These are phyloP conservation scores for Pissodes strobi DNA, from an alignment of 1,140 invertebrate genomes.

Conservation along the genomic window DNA sequence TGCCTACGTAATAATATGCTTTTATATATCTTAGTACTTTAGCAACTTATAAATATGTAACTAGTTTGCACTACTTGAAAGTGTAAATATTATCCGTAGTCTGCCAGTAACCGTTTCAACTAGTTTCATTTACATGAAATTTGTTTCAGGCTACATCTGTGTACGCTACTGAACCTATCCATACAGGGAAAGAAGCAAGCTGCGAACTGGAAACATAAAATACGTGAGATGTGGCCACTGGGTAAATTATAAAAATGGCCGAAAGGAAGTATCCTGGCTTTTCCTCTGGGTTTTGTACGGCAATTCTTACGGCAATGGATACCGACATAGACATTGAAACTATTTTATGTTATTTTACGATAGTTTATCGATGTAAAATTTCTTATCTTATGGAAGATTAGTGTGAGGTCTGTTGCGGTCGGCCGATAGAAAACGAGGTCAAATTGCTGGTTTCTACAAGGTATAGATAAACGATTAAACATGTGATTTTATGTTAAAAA, in stretches of 20 bases:
- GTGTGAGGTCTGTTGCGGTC: background rate
- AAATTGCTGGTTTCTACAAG: background rate
- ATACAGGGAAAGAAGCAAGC: background rate
- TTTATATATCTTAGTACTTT: too few relatives aligned
- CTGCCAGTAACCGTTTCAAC: too few relatives aligned
- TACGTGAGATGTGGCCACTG: slow-evolving; percentile 28
- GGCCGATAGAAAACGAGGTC: background rate
- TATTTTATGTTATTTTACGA: slow-evolving; percentile 24
- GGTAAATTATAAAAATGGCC: slow-evolving; percentile 30
- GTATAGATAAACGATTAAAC: background rate
- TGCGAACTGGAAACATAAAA: slow-evolving; percentile 16
- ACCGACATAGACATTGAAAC: slow-evolving; percentile 8
- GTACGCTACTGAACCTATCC: slow-evolving; percentile 5
- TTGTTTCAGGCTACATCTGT: too few relatives aligned
- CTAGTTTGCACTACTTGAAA: too few relatives aligned
- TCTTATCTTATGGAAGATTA: background rate
- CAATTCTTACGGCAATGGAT: slow-evolving; percentile 5
- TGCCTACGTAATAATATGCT: too few relatives aligned
- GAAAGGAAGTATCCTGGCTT: slow-evolving; percentile 9
- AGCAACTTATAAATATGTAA: too few relatives aligned
- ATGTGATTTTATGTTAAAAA: too few relatives aligned
- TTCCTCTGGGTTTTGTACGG: slow-evolving; percentile 11
- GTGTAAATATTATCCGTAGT: too few relatives aligned
- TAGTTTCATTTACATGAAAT: too few relatives aligned
- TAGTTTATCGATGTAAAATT: slow-evolving; percentile 15